Conservation (phyloP, 2,888 invertebrate genomes). For the Scaptomyza flava region DNA sequence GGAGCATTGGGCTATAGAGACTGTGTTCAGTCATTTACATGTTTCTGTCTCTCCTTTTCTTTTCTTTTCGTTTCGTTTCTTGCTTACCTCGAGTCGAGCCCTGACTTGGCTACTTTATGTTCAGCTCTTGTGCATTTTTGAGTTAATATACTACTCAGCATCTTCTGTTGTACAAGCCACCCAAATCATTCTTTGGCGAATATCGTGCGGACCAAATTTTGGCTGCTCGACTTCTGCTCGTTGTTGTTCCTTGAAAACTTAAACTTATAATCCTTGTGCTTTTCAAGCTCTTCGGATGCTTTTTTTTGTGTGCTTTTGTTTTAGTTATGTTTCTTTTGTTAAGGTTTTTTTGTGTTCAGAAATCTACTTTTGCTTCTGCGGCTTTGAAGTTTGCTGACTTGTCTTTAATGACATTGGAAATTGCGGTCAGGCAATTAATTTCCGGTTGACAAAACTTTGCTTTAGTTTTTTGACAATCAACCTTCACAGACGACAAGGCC, state of each 20-base stretch:
- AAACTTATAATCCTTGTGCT: constrained; percentile 67
- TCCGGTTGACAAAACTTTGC: constrained; percentile 74
- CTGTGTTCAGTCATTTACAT: constrained; percentile 69
- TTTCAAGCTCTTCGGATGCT: constrained; percentile 39
- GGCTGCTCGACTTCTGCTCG: constrained; percentile 30
- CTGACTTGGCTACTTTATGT: constrained; percentile 50
- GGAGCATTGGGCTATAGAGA: constrained; percentile 8
- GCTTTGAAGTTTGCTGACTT: constrained; percentile 75
- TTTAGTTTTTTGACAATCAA: constrained; percentile 63
- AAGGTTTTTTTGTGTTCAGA: constrained; percentile 24
- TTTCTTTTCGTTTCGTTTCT: too few species aligned
- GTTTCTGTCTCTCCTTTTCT: constrained; percentile 51
- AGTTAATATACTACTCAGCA: constrained; percentile 75
- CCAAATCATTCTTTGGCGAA: constrained; percentile 42
- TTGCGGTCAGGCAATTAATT: constrained; percentile 81
- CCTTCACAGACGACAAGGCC: constrained; percentile 9
- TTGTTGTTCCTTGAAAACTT: constrained; percentile 49
- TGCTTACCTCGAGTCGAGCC: constrained; percentile 6
- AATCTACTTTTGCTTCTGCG: constrained; percentile 17
- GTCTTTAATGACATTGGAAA: constrained; percentile 77
- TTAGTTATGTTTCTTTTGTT: constrained; percentile 50
- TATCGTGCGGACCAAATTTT: constrained; percentile 66
- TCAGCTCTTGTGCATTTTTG: constrained; percentile 70
- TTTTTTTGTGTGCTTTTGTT: constrained; percentile 58
- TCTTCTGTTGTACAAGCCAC: constrained; percentile 63